These are phyloP conservation scores for Homarus gammarus DNA, from an alignment of 2,888 invertebrate species.

Conservation along the genomic window DNA sequence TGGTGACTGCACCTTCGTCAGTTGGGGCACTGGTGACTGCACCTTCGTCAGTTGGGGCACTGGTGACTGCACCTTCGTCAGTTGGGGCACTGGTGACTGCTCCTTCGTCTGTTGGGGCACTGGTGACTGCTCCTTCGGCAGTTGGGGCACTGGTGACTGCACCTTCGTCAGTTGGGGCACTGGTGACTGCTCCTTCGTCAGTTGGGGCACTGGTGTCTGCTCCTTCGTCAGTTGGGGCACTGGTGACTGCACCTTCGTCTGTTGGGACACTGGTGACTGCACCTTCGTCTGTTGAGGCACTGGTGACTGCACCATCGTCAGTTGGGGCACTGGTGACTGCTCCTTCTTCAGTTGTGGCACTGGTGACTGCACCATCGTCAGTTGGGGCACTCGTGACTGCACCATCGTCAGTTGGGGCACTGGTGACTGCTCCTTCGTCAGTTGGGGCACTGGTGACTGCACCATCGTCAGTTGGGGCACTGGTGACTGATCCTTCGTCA, in stretches of 20 bases:
- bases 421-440: constrained; percentile 4
- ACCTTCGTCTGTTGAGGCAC: constrained; percentile 69
- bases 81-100: neutral
- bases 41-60: neutral
- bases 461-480: constrained; percentile 1
- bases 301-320: constrained; percentile 47
- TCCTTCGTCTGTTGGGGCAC: neutral
- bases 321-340: neutral
- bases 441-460: neutral
- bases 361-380: neutral
- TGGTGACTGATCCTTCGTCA: constrained; percentile 23
- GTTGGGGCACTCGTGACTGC: neutral
- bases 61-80: neutral
- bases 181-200: neutral
- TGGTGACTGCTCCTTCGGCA: no score
- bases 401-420: neutral
- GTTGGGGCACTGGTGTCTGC: constrained; percentile 2
- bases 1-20: neutral
- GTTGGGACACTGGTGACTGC: neutral
- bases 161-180: neutral
- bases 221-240: neutral
- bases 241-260: neutral
- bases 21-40: constrained; percentile 23
- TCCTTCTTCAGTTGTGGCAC: no score
- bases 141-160: constrained; percentile 6